Evolutionary conservation across 2,888 invertebrate genomes (phyloP), one percentile per base, ranked within the genome.

Genomic region (Mystacides longicornis): DNA sequence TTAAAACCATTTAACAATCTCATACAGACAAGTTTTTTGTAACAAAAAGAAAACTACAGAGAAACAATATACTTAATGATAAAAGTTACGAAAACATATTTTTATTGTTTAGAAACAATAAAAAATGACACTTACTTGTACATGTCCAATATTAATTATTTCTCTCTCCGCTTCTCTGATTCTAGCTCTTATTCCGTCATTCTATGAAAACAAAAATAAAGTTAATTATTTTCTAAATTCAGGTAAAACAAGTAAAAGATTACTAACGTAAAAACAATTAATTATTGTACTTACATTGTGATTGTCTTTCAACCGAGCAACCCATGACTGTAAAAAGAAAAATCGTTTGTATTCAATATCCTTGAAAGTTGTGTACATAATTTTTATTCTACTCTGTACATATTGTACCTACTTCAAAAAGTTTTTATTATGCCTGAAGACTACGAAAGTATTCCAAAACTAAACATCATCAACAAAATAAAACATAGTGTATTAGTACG

Each of bases 111-210:
- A n/a, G n/a, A n/a, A n/a, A n/a, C n/a, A n/a, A n/a, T n/a, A n/a
- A n/a, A n/a, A n/a, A n/a, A n/a, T 51, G 23, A 14, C 52, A 71
- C 75, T 75, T 72, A 81, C 81, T 75, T 82, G 82, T 62, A 74
- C 74, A 66, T 77, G 77, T 37, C 81, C 79, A 66, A 82, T 75
- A 9, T 75, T 68, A 60, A 81, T 70, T 55, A 82, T 81, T 64
- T 81, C 75, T 63, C 77, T 74, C 68, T 81, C 81, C 60, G 81
- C 79, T 64, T 81, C 80, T 65, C 73, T 73, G 45, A 81, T 78
- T 70, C 79, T 80, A 45, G 70, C 70, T 66, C 76, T 77, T 37
- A 80, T 64, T 54, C 73, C 73, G 43, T 68, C 63, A 64, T 80
- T 81, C 81, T 81, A 72, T 43, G 23, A 48, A 48, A 46, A 3